Conservation (phyloP, 2,888 invertebrate genomes). For the Carcina quercana region DNA sequence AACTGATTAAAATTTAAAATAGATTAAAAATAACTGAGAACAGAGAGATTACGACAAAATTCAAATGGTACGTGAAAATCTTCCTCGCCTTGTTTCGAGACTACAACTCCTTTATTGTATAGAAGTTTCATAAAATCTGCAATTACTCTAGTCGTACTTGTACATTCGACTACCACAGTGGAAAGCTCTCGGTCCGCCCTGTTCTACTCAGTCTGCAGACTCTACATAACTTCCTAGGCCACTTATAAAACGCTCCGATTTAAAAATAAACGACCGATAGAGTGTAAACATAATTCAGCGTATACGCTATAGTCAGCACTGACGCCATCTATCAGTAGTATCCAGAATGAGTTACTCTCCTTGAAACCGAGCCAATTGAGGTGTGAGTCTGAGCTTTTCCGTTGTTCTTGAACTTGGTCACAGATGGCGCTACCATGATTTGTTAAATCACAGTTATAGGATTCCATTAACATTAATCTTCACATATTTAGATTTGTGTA, state of each 20-base stretch:
- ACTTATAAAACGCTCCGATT: slow-evolving; percentile 62
- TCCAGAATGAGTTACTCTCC: slow-evolving; percentile 27
- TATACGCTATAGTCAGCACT: slow-evolving; percentile 18
- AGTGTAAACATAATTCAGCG: slow-evolving; percentile 43
- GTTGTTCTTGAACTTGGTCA: slow-evolving; percentile 11
- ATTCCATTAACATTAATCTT: no score
- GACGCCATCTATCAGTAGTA: slow-evolving; percentile 41
- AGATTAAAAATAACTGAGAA: neutral
- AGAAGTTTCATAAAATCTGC: no score
- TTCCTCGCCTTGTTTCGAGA: no score
- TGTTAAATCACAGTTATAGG: neutral
- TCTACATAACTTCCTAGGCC: slow-evolving; percentile 55
- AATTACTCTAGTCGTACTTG: no score
- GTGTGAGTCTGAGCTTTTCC: slow-evolving; percentile 17
- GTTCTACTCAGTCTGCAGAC: slow-evolving; percentile 34
- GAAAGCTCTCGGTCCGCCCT: slow-evolving; percentile 37
- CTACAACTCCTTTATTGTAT: no score
- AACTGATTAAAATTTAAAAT: neutral
- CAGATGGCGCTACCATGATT: slow-evolving; percentile 25
- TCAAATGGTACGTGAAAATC: no score
- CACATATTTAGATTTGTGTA: no score
- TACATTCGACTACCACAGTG: no score
- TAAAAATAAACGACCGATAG: slow-evolving; percentile 60
- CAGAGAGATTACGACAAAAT: no score
- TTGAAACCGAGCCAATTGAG: slow-evolving; percentile 33